Conservation (phyloP, 2,113 vertebrate genomes). For the Ranitomeya imitator region DNA sequence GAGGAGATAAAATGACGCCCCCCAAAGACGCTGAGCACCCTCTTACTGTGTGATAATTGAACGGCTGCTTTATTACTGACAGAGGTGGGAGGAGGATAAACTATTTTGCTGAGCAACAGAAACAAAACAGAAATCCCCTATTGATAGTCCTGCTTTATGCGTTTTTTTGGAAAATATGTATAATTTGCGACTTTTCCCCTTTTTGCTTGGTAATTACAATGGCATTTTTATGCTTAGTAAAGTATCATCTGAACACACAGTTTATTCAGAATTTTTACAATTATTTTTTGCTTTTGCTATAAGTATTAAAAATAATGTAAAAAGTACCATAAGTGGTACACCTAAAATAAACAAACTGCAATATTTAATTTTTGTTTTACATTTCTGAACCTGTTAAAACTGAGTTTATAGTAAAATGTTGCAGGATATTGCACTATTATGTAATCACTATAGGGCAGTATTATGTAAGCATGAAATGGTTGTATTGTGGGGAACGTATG, state of each 20-base stretch:
- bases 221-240: neutral
- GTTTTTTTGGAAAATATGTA: neutral
- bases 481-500: too few species aligned
- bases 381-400: too few species aligned
- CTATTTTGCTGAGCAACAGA: neutral
- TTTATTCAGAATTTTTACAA: neutral
- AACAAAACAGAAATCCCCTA: neutral
- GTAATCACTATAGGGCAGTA: too few species aligned
- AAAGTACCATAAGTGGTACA: neutral
- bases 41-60: neutral
- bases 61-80: neutral
- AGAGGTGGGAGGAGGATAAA: neutral
- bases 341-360: neutral
- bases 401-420: too few species aligned
- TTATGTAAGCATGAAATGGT: too few species aligned
- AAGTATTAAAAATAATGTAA: neutral
- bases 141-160: neutral
- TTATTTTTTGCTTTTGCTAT: neutral
- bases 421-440: too few species aligned
- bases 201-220: neutral
- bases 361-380: neutral
- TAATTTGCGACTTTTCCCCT: neutral
- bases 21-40: slow-evolving; percentile 65
- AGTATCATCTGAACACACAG: neutral
- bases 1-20: slow-evolving; percentile 14